phyloP scores from a whole-genome alignment of 2,888 invertebrate genomes.

The Thereva unica region DNA sequence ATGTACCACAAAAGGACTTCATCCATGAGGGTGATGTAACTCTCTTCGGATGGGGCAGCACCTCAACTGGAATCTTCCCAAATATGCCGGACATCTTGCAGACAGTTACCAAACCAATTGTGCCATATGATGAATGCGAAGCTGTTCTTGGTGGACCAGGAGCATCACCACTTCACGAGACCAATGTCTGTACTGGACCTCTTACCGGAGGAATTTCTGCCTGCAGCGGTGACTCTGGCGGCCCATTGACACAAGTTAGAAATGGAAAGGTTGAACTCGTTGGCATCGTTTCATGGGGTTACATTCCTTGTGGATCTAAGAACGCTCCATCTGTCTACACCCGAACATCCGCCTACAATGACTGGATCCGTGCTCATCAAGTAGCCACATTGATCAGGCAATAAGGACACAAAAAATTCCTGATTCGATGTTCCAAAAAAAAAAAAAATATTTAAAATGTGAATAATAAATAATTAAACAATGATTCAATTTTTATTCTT shows the following conservation, averaged over 20 bases:
- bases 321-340: slow-evolving; percentile 59
- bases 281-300: slow-evolving; percentile 62
- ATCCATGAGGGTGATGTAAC: slow-evolving; percentile 50
- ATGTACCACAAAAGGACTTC: slow-evolving; percentile 51
- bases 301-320: slow-evolving; percentile 57
- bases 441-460: too few relatives aligned
- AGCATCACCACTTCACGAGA: slow-evolving; percentile 48
- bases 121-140: slow-evolving; percentile 48
- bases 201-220: slow-evolving; percentile 56
- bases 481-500: too few relatives aligned
- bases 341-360: slow-evolving; percentile 55
- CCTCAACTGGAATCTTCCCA: slow-evolving; percentile 43
- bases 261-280: slow-evolving; percentile 48
- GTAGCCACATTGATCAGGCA: slow-evolving; percentile 22
- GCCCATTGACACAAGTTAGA: slow-evolving; percentile 49
- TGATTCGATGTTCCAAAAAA: too few relatives aligned
- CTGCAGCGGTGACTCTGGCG: slow-evolving; percentile 58
- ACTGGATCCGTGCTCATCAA: slow-evolving; percentile 51
- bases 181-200: slow-evolving; percentile 60
- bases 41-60: slow-evolving; percentile 59
- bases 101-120: slow-evolving; percentile 50
- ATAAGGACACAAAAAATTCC: too few relatives aligned
- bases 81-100: slow-evolving; percentile 48
- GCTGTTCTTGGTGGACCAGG: slow-evolving; percentile 2
- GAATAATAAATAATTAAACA: too few relatives aligned